Evolutionary conservation across 2,113 vertebrate species (phyloP), one percentile per base, ranked within the genome.

Genomic region (Macrotus californicus): DNA sequence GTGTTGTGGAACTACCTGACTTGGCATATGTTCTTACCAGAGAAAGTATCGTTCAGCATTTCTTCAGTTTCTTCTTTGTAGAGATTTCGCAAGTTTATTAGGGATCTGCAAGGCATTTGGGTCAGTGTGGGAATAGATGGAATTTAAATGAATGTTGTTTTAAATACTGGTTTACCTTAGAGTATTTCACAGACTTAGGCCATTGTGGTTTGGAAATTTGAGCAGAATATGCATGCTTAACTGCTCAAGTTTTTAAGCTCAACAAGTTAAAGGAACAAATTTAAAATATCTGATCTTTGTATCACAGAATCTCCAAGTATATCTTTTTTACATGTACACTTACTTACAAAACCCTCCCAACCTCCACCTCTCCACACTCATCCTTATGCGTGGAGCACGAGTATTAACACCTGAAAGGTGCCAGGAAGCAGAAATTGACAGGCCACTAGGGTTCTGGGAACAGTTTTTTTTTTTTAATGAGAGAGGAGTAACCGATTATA

Each of bases 281-380:
- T 52, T 43, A 36, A 91, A 81, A 69, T n/a, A 61, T 11, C 15
- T 21, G 0, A 54, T 80, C 11, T 77, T 94, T 87, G 61, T n/a
- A 61, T 43, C 4, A 52, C 46, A 41, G 4, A 36, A n/a, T 75
- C 54, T 83, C 36, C 7, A 84, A 85, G 54, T 31, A 15, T 36
- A 18, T 31, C 12, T 16, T n/a, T 31, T 80, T 87, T 41, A 16
- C 36, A 16, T 18, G 48, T 76, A 34, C 10, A 7, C 66, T 82
- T 89, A 56, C 12, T 72, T 75, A 52, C 36, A 24, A 54, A 70
- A 7, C 69, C 29, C 22, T 80, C 43, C 59, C 36, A 67, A 48
- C 16, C 13, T 29, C 24, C 0, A n/a, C 6, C 3, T 29, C 5
- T 61, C 14, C 14, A 0, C 15, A 29, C 16, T 52, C n/a, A 46